phyloP scores from a whole-genome alignment of 2,888 invertebrate genomes.

The Trypoxylon attenuatum region DNA sequence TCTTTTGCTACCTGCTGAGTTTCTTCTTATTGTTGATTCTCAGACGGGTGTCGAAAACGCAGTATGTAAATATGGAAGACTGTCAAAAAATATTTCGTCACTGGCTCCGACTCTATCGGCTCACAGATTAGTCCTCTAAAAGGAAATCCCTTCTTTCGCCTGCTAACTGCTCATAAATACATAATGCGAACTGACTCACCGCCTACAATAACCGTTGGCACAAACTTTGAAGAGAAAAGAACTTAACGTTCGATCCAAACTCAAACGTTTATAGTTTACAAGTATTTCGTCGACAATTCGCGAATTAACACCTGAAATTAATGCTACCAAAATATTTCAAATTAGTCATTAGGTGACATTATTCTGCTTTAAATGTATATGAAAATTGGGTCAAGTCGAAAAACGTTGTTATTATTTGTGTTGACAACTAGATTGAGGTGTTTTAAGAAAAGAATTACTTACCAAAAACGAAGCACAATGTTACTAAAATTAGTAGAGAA shows the following conservation, averaged over 20 bases:
- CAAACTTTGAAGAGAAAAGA: no score
- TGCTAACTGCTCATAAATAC: not conserved
- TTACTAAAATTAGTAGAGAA: slow-evolving; percentile 48
- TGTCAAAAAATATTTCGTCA: no score
- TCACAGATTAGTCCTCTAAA: no score
- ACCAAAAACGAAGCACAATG: slow-evolving; percentile 57
- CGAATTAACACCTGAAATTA: not conserved
- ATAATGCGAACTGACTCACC: not conserved
- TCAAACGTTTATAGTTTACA: no score
- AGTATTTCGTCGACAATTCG: no score
- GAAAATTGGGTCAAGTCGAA: not conserved
- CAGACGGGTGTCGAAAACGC: no score
- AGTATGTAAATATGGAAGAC: no score
- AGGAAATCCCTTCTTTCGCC: not conserved
- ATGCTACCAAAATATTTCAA: not conserved
- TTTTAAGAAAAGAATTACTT: slow-evolving; percentile 29
- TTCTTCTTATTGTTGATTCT: no score
- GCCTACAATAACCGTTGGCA: not conserved
- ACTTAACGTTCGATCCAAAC: no score
- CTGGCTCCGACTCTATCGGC: no score
- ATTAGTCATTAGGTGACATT: not conserved
- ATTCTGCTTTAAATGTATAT: not conserved
- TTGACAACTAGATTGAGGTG: not conserved
- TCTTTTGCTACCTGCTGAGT: no score
- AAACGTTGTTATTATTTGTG: no score